Base-by-base conservation (phyloP, 2,797 vertebrate genomes). In the Xenops minutus region DNA sequence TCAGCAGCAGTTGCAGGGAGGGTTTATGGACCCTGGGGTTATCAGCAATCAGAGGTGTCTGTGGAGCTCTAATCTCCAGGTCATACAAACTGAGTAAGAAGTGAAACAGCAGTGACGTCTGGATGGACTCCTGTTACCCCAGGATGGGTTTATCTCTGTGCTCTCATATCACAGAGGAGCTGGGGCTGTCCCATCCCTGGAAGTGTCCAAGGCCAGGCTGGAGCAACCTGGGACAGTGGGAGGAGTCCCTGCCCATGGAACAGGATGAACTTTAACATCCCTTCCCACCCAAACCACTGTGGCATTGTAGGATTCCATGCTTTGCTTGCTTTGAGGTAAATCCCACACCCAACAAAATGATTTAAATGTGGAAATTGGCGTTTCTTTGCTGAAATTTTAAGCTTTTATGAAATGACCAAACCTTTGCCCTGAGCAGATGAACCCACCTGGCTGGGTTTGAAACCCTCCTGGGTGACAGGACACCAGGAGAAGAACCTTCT, bases 341-440 rank as follows among this genome's bases (percentile, higher is more conserved):
- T 5, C 41, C 24, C 17, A 9, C 13, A 29, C 43, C 16, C 48
- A 43, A 10, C 29, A 46, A 37, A 75, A 37, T 41, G 30, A 13
- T 4, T 34, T 0, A 5, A 49, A 9, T 34, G 55, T 7, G 36
- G 24, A 41, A 26, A 41, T 26, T 30, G 5, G 2, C 6, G 6
- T 62, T 62, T 8, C 30, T 55, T 36, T 23, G 16, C 30, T 59
- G 3, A 5, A 54, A 9, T 34, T 22, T 36, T 5, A 14, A 0
- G 8, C 23, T 86, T 23, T 24, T 34, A 23, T 4, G 26, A 14
- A 51, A 43, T 0, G 8, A 41, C 22, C 49, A 21, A 21, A 71
- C 48, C 52, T 52, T 55, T 59, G 10, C 77, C 36, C 26, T 67
- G 19, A 4, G 44, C 24, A 46, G 52, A 3, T 0, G 4, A 80